Evolutionary conservation across 1,140 invertebrate species (phyloP), one percentile per base, ranked within the genome.

Genomic region (Cherax quadricarinatus): DNA sequence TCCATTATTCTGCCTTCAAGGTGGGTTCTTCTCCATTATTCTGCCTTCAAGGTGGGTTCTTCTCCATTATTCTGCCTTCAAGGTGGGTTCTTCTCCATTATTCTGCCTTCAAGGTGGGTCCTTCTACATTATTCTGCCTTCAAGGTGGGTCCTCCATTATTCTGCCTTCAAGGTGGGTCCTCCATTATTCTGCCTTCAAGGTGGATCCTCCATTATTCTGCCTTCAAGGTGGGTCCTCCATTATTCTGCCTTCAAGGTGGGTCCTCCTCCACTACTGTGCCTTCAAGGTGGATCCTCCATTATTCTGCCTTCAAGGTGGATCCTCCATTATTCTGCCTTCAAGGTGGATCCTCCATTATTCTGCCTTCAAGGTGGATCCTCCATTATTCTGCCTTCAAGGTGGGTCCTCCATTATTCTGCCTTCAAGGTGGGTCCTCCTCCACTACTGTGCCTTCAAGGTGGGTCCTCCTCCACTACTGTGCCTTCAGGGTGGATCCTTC

Each of bases 111-210:
- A 82, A 82, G 80, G 49, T 57, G 51, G 51, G 80, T 51, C 98
- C 98, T 18, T 9, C 7, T 66, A 1, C 62, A 66, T 9, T 66
- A 66, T 9, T 66, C 4, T 18, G 62, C 62, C 62, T 66, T 66
- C 62, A 66, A 66, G 62, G 62, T 66, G 62, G 53, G 3, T 66
- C 62, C 62, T 66, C 18, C 62, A 66, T 9, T 66, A 66, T 9
- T 66, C 4, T 66, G 62, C 62, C 62, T 66, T 66, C 62, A 66
- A 66, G 62, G 92, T 98, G 99, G 95, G 99, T 99, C 93, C 96
- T 99, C 94, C 98, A 99, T 96, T 99, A 99, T 96, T 99, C 98
- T 96, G 98, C 98, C 94, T 99, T 99, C 96, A 96, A 66, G 62
- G 62, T 66, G 62, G 62, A 9, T 66, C 62, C 62, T 66, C 18